phyloP scores from a whole-genome alignment of 2,797 vertebrate species.

The Aviceda leuphotes region DNA sequence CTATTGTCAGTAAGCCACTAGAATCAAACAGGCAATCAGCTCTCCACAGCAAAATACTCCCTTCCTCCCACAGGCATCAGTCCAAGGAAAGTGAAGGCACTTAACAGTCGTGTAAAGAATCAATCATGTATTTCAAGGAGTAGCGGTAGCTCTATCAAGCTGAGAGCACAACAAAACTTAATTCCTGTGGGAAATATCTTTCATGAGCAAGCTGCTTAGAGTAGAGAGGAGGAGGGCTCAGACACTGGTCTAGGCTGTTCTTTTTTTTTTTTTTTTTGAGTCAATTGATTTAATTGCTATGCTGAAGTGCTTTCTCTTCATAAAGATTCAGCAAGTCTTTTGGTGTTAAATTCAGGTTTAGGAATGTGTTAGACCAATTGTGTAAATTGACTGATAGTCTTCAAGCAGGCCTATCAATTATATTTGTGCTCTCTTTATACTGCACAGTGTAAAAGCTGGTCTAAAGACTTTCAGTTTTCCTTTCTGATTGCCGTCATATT shows the following conservation, averaged over 20 bases:
- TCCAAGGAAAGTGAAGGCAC: slow-evolving; percentile 64
- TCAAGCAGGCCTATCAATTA: slow-evolving; percentile 10
- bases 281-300: slow-evolving; percentile 49
- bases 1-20: slow-evolving; percentile 48
- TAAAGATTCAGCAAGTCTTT: slow-evolving; percentile 26
- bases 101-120: slow-evolving; percentile 67
- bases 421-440: neutral
- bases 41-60: slow-evolving; percentile 46
- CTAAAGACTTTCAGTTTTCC: neutral
- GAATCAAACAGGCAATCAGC: slow-evolving; percentile 63
- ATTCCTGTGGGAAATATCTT: slow-evolving; percentile 61
- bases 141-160: slow-evolving; percentile 41
- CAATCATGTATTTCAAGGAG: slow-evolving; percentile 70
- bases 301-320: slow-evolving; percentile 37
- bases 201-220: slow-evolving; percentile 41
- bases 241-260: neutral
- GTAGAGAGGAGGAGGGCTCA: slow-evolving; percentile 24
- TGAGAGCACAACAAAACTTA: slow-evolving; percentile 65
- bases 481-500: neutral
- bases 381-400: slow-evolving; percentile 28
- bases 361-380: slow-evolving; percentile 30
- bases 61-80: slow-evolving; percentile 68
- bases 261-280: neutral
- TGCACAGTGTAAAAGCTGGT: neutral
- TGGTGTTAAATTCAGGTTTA: slow-evolving; percentile 37